Base-by-base conservation (phyloP, 2,797 vertebrate genomes). In the Apogon talboti region DNA sequence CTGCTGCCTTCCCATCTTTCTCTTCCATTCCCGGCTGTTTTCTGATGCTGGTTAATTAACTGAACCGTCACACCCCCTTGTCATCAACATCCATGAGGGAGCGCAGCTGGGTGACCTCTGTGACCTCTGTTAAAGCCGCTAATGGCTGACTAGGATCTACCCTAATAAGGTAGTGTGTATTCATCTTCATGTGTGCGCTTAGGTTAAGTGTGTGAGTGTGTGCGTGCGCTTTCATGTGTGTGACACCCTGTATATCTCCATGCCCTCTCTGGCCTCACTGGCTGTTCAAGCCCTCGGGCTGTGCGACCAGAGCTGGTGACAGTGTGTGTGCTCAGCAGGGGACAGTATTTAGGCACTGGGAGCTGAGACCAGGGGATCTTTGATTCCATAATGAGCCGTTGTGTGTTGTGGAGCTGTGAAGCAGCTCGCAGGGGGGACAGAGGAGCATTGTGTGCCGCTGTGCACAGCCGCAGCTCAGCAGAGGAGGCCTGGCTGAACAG, bases 331-430 rank as follows among this genome's bases (percentile, higher is more conserved):
- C 91, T 90, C 87, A 78, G 91, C 81, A 80, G 88, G 90, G 88
- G 90, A 91, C 90, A 86, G 85, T 78, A 65, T 90, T 89, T 80
- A 87, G 89, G 81, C 83, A 76, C 87, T 60, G 72, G 76, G 87
- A 87, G 84, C 81, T 51, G 83, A 69, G 70, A 82, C 69, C 24
- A 44, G 81, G 74, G 82, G 79, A 79, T 78, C 83, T 84, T 81
- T 82, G 83, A 74, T 71, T 87, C 80, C 76, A 92, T 91, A 91
- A 92, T 90, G 85, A 88, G 87, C 85, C 78, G 90, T 92, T 92
- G 87, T 92, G 87, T 87, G 86, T 79, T 71, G 88, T 85, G 79
- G 85, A 85, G 85, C 90, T 86, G 89, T 68, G 85, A 89, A 85
- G 84, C 81, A 63, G 80, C 69, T 82, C 76, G 1, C 54, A 65